Evolutionary conservation across 2,888 invertebrate genomes (phyloP).

Genomic region (Tenthredo notha): DNA sequence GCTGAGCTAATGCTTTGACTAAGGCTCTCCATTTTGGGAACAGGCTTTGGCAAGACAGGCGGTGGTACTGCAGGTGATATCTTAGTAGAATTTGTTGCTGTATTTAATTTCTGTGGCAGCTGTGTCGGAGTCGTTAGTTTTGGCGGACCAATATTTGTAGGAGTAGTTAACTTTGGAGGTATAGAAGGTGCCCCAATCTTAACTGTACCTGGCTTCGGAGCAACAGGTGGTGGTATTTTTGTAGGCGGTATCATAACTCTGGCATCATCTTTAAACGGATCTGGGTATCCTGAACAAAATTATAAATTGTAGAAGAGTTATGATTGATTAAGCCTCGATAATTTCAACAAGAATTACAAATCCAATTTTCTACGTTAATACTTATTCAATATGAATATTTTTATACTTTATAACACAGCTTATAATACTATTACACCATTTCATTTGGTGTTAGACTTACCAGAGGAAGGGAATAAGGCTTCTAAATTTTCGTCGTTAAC

Average conservation of each 20-base stretch:
- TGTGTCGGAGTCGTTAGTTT: conserved; percentile 71
- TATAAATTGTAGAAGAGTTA: conserved; percentile 51
- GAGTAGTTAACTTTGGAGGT: conserved; percentile 69
- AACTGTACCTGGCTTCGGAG: conserved; percentile 71
- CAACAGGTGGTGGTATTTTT: conserved; percentile 75
- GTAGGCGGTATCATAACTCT: conserved; percentile 70
- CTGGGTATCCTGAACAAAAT: conserved; percentile 81
- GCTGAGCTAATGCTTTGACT: conserved; percentile 76
- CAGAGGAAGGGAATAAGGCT: conserved; percentile 83
- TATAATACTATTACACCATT: background rate
- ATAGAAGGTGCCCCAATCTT: conserved; percentile 61
- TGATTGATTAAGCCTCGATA: conserved; percentile 24
- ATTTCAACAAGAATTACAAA: conserved; percentile 3
- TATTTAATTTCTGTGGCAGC: conserved; percentile 66
- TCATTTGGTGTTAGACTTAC: conserved; percentile 64
- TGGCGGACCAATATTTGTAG: conserved; percentile 69
- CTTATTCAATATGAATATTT: background rate
- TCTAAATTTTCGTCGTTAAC: conserved; percentile 79
- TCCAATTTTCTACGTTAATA: background rate
- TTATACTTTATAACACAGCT: background rate
- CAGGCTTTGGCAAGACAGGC: conserved; percentile 71
- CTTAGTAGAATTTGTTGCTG: conserved; percentile 58
- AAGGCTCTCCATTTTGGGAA: conserved; percentile 74
- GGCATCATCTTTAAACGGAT: conserved; percentile 84
- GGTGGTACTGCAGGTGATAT: conserved; percentile 62